Conservation (phyloP, 1,140 invertebrate genomes). For the Hestina assimilis region DNA sequence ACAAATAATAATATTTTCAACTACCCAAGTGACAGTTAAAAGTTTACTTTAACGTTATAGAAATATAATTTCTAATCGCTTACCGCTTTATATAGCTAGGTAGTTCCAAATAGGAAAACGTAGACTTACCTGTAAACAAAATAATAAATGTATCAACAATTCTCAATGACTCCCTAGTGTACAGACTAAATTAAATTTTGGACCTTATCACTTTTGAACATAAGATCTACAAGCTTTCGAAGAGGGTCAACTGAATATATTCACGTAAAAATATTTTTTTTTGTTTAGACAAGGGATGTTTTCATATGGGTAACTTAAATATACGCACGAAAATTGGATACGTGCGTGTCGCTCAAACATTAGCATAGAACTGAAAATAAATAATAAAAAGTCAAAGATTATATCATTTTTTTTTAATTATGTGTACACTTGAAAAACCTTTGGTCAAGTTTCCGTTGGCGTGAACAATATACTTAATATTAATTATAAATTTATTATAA, state of each 20-base stretch:
- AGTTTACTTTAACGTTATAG: background rate
- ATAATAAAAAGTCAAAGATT: no score
- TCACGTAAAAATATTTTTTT: background rate
- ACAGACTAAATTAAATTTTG: slow-evolving; percentile 1
- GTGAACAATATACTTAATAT: no score
- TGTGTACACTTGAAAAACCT: no score
- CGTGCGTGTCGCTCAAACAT: background rate
- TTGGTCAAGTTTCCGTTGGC: no score
- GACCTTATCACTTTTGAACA: background rate
- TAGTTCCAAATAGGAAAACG: slow-evolving; percentile 10
- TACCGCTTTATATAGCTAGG: background rate
- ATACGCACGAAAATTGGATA: no score
- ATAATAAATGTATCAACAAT: slow-evolving; percentile 14
- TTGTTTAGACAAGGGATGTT: background rate
- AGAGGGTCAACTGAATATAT: background rate
- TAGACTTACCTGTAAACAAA: slow-evolving; percentile 15
- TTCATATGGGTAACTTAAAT: background rate
- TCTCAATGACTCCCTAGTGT: slow-evolving; percentile 9
- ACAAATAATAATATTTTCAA: no score
- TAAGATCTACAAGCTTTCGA: background rate
- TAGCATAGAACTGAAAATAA: no score
- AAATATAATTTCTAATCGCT: background rate
- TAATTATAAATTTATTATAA: no score
- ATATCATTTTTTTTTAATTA: no score
- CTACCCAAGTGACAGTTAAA: no score